Conservation (phyloP, 2,888 invertebrate species). For the Branchipolynoe longqiensis region DNA sequence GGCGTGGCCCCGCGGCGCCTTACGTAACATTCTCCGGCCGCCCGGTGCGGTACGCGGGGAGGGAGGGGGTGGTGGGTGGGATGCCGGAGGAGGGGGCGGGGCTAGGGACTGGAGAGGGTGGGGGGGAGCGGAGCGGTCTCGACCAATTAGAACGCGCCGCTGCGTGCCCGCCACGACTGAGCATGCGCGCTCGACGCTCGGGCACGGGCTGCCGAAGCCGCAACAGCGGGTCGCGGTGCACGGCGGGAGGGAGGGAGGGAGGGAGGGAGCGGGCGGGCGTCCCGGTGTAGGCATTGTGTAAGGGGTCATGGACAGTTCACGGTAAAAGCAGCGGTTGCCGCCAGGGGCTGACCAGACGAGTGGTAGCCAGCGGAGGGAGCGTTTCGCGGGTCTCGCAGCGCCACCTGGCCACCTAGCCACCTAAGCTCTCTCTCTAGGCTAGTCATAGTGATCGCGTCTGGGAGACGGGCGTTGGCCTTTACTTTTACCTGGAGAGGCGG, state of each 20-base stretch:
- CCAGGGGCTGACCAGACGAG: constrained; percentile 29
- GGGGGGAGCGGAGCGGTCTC: no score
- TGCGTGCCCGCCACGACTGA: neutral
- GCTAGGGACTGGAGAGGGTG: no score
- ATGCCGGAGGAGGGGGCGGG: neutral
- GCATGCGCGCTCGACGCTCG: neutral
- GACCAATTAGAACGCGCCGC: constrained; percentile 35
- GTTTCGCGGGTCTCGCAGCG: neutral
- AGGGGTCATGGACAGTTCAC: constrained; percentile 59
- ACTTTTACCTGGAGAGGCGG: no score
- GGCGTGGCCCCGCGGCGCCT: constrained; percentile 6
- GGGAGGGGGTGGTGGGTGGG: no score
- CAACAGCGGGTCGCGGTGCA: neutral
- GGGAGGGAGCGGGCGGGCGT: neutral
- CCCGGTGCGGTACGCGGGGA: no score
- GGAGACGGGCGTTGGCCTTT: no score
- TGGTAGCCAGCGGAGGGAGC: neutral
- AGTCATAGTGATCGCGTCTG: no score
- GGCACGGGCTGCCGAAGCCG: neutral
- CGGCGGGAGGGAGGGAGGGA: neutral
- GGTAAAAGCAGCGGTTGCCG: constrained; percentile 8
- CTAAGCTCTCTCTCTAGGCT: no score
- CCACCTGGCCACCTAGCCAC: no score
- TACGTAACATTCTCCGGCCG: constrained; percentile 48
- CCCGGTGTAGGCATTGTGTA: constrained; percentile 58